phyloP scores from a whole-genome alignment of 2,113 vertebrate species.

The Microcebus lehilahytsara region DNA sequence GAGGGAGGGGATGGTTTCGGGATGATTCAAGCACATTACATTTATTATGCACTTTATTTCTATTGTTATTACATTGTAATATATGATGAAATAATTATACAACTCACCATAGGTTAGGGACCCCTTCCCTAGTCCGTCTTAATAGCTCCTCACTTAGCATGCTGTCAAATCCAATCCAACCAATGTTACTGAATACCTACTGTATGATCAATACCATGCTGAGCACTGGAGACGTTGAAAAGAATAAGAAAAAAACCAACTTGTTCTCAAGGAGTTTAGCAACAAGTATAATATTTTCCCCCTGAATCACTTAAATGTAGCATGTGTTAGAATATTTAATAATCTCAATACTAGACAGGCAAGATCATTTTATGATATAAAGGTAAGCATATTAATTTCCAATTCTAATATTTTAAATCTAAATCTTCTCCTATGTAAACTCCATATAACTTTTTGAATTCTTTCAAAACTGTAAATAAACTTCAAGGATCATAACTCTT shows the following conservation, averaged over 20 bases:
- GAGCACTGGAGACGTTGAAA: conserved; percentile 29
- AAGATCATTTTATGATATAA: not conserved
- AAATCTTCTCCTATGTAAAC: conserved; percentile 10
- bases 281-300: not conserved
- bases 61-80: no score
- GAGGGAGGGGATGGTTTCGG: no score
- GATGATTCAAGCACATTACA: no score
- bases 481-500: conserved; percentile 26
- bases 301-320: conserved; percentile 29
- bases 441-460: not conserved
- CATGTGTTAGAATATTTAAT: conserved; percentile 22
- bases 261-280: conserved; percentile 13
- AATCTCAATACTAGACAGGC: not conserved
- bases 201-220: not conserved
- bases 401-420: conserved; percentile 35
- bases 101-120: no score
- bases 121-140: not conserved
- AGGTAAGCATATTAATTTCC: conserved; percentile 36
- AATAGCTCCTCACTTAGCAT: conserved; percentile 17
- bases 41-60: no score
- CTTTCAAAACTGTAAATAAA: conserved; percentile 29
- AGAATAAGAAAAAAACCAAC: conserved; percentile 24
- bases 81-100: no score
- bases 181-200: conserved; percentile 42
- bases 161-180: not conserved